phyloP scores from a whole-genome alignment of 2,888 invertebrate genomes.

The Prosopocoilus inquinatus region DNA sequence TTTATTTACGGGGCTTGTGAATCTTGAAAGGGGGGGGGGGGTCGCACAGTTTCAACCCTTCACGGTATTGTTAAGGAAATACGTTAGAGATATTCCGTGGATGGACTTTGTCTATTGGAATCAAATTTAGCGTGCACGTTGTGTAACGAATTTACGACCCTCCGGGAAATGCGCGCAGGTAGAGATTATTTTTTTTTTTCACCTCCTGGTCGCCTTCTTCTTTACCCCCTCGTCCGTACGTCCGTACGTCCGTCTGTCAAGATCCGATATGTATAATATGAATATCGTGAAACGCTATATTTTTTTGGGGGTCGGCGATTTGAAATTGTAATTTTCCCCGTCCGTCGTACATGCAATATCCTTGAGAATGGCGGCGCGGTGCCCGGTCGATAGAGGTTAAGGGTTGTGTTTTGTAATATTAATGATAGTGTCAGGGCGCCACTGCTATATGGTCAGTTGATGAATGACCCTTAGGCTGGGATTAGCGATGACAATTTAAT shows the following conservation, averaged over 20 bases:
- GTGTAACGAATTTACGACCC: conserved; percentile 35
- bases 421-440: conserved; percentile 42
- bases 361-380: conserved; percentile 25
- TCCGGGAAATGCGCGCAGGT: conserved; percentile 30
- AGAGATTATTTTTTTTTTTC: conserved; percentile 31
- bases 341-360: conserved; percentile 33
- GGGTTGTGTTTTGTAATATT: conserved; percentile 39
- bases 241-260: conserved; percentile 17
- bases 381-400: conserved; percentile 11
- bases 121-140: conserved; percentile 37
- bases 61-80: conserved; percentile 11
- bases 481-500: conserved; percentile 50
- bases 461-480: conserved; percentile 44
- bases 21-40: conserved; percentile 38
- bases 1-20: conserved; percentile 39
- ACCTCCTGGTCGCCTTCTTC: conserved; percentile 24
- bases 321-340: conserved; percentile 22
- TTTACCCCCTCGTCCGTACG: too few species aligned
- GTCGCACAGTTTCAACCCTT: conserved; percentile 27
- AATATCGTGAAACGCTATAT: conserved; percentile 25
- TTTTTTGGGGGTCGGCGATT: conserved; percentile 19
- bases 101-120: conserved; percentile 40
- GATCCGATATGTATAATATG: too few species aligned
- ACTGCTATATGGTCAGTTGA: conserved; percentile 48
- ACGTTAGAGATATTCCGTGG: conserved; percentile 32